Conservation (phyloP, 2,113 vertebrate genomes). For the Sciurus niger region DNA sequence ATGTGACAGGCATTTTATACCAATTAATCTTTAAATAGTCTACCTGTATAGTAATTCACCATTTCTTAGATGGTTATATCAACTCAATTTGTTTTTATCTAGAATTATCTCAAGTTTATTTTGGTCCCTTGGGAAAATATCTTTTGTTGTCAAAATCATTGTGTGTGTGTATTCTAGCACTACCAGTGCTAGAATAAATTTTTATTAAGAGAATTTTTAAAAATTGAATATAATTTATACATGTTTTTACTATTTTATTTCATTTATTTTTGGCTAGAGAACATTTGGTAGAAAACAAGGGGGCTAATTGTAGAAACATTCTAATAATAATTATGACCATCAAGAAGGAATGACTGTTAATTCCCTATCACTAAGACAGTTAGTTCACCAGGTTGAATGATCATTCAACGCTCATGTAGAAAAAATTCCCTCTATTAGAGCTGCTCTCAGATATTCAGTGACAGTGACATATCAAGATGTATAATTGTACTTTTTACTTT, state of each 20-base stretch:
- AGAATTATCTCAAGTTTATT: slow-evolving; percentile 48
- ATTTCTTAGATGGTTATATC: background rate
- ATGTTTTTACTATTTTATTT: slow-evolving; percentile 32
- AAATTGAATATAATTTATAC: slow-evolving; percentile 51
- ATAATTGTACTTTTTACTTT: background rate
- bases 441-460: background rate
- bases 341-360: background rate
- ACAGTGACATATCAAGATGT: slow-evolving; percentile 10
- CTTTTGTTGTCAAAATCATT: background rate
- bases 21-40: background rate
- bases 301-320: background rate
- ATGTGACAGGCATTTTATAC: background rate
- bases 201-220: slow-evolving; percentile 13
- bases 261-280: background rate
- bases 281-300: slow-evolving; percentile 47
- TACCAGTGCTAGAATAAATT: background rate
- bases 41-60: background rate
- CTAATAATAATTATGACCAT: background rate
- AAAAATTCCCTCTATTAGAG: background rate
- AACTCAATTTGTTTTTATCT: slow-evolving; percentile 41
- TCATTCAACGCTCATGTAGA: background rate
- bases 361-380: background rate
- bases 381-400: background rate
- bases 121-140: background rate
- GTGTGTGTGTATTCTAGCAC: background rate